Conservation (phyloP, 2,113 vertebrate species). For the Platycercus adscitus region DNA sequence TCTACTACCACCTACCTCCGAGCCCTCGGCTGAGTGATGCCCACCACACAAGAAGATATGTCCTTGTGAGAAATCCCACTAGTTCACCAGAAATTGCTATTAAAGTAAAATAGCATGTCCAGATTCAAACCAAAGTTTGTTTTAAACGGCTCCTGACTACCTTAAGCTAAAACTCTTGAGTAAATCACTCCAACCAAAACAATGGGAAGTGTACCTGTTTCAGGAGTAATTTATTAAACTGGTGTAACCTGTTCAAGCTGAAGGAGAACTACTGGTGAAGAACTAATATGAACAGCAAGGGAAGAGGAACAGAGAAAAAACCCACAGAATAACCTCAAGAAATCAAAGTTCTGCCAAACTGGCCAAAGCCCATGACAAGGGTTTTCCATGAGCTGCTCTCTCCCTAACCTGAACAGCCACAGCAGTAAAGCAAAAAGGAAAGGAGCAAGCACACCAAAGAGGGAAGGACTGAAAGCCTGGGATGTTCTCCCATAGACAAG, state of each 20-base stretch:
- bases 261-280: slow-evolving; percentile 4
- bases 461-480: neutral
- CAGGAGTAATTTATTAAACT: neutral
- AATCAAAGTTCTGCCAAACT: neutral
- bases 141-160: neutral
- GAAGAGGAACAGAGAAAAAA: neutral
- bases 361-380: neutral
- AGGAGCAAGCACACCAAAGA: neutral
- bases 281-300: neutral
- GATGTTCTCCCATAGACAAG: accelerated
- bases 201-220: neutral
- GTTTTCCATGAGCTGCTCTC: neutral
- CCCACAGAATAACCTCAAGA: neutral
- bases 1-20: neutral
- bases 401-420: neutral
- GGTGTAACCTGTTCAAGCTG: slow-evolving; percentile 5
- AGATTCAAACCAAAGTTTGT: neutral
- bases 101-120: neutral
- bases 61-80: neutral
- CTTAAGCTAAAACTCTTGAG: neutral
- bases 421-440: neutral
- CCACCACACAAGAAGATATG: neutral
- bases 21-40: neutral
- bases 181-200: neutral
- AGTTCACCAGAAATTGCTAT: neutral